Evolutionary conservation across 2,113 vertebrate genomes (phyloP).

Genomic region (Psophia crepitans): DNA sequence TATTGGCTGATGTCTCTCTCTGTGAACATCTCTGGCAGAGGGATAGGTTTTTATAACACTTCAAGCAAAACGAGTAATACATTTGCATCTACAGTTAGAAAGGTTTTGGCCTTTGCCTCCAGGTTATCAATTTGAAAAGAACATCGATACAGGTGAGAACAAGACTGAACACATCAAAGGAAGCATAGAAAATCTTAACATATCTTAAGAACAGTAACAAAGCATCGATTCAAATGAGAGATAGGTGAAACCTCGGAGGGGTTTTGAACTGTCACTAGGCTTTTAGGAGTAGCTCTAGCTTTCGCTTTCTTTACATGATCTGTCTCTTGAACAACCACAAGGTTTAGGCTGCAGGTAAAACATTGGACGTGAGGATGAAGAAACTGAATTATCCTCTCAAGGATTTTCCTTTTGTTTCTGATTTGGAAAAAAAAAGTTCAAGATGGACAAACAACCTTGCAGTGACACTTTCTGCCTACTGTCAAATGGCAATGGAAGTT

Average conservation of each 20-base stretch:
- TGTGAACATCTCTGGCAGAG: constrained; percentile 12
- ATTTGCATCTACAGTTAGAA: background rate
- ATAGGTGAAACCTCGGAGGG: background rate
- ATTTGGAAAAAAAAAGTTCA: background rate
- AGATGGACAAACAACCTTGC: background rate
- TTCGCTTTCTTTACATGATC: background rate
- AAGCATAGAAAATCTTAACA: background rate
- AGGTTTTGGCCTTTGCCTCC: background rate
- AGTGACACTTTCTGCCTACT: background rate
- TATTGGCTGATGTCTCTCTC: background rate
- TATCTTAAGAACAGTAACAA: background rate
- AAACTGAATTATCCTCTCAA: background rate
- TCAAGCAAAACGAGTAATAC: background rate
- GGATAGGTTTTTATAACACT: background rate
- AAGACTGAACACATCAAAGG: background rate
- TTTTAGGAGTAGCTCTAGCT: background rate
- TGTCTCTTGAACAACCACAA: background rate
- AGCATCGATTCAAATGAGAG: background rate
- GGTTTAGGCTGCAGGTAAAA: background rate
- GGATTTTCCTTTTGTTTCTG: background rate
- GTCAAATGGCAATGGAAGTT: background rate
- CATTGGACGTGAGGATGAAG: background rate
- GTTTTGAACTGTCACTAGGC: background rate
- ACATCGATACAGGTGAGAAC: background rate
- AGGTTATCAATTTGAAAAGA: constrained; percentile 6